Percentiles rank a stretch among this genome's conserved stretches.
phyloP scores from a whole-genome alignment of 2,113 vertebrate species.

The Pituophis catenifer region DNA sequence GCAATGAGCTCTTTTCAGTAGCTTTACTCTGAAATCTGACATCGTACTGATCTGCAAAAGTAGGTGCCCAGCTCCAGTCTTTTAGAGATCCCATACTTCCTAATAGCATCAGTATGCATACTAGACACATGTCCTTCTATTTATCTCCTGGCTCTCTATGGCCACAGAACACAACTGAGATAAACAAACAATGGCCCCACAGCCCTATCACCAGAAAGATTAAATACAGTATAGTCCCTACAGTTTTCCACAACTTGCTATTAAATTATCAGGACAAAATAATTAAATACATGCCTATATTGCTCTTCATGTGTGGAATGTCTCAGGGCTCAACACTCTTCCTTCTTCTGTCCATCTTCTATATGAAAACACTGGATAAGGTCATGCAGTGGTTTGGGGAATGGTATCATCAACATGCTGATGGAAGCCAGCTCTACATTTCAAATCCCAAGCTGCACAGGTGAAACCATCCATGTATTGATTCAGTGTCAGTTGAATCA shows the following conservation, averaged over 20 bases:
- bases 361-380: neutral
- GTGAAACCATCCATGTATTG: neutral
- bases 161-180: neutral
- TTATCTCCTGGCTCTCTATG: neutral
- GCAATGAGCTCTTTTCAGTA: neutral
- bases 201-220: neutral
- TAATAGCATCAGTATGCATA: neutral
- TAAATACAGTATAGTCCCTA: neutral
- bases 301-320: neutral
- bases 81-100: neutral
- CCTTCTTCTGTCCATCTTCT: neutral
- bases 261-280: neutral
- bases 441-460: neutral
- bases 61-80: neutral
- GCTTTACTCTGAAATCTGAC: neutral
- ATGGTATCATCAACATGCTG: neutral
- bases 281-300: neutral
- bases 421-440: neutral
- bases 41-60: neutral
- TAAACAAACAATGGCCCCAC: neutral
- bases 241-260: neutral
- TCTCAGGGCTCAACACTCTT: neutral
- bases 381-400: neutral
- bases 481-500: neutral
- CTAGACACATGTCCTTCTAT: neutral